Percentiles rank a stretch among this genome's conserved stretches.
Conservation (phyloP, 2,797 vertebrate genomes). For the Okamejei kenojei region DNA sequence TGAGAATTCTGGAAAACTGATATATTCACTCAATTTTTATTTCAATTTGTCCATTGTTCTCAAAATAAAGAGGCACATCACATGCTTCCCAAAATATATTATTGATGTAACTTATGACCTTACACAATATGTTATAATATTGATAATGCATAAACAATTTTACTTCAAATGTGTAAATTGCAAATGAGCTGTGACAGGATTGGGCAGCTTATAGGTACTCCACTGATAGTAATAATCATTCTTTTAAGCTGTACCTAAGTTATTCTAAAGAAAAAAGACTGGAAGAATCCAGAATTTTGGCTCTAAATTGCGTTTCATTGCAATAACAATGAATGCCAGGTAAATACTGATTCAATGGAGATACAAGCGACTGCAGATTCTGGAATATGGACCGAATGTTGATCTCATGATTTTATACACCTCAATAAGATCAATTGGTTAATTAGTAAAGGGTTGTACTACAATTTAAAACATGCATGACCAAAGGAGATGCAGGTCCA, state of each 20-base stretch:
- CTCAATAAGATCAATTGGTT: too few species aligned
- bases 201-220: background rate
- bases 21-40: background rate
- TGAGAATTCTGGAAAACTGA: background rate
- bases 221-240: background rate
- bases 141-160: background rate
- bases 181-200: background rate
- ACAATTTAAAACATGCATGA: too few species aligned
- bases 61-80: background rate
- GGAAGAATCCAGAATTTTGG: background rate
- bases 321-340: background rate
- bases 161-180: background rate
- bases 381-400: too few species aligned
- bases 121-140: background rate
- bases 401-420: too few species aligned
- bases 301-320: background rate
- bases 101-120: background rate
- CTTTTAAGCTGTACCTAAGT: background rate
- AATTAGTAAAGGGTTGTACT: too few species aligned
- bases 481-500: too few species aligned
- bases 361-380: too few species aligned
- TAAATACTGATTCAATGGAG: background rate
- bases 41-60: background rate
- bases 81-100: background rate
- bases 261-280: background rate